Conservation (phyloP, 1,140 invertebrate genomes). For the Dendroctonus valens region DNA sequence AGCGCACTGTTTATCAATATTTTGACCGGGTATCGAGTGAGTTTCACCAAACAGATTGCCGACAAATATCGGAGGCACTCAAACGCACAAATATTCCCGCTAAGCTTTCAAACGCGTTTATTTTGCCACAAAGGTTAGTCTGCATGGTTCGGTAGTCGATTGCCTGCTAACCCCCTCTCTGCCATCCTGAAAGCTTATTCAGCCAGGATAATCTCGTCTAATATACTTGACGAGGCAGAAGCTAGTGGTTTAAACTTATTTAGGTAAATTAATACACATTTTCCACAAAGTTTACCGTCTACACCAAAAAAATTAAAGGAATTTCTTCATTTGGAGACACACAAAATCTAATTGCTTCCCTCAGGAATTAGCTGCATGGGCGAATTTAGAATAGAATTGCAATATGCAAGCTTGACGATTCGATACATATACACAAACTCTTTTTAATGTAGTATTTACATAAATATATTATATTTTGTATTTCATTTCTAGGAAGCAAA, state of each 20-base stretch:
- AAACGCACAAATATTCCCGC: slow-evolving; percentile 20
- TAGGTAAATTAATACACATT: not conserved
- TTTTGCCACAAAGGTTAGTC: slow-evolving; percentile 26
- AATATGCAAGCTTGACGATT: too few relatives aligned
- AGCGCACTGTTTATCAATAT: not conserved
- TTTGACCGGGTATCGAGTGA: not conserved
- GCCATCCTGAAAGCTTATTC: slow-evolving; percentile 20
- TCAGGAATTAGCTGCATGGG: too few relatives aligned
- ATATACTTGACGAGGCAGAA: slow-evolving; percentile 24
- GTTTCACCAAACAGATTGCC: slow-evolving; percentile 4
- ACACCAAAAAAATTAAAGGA: too few relatives aligned
- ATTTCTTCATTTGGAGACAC: too few relatives aligned
- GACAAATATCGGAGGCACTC: slow-evolving; percentile 1
- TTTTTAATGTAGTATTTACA: too few relatives aligned
- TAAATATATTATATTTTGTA: too few relatives aligned
- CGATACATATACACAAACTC: too few relatives aligned
- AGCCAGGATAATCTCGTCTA: slow-evolving; percentile 25
- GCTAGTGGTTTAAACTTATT: slow-evolving; percentile 3
- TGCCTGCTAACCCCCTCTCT: slow-evolving; percentile 11
- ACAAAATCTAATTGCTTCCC: too few relatives aligned
- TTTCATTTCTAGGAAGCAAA: too few relatives aligned
- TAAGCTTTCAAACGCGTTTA: slow-evolving; percentile 22
- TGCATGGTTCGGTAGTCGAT: slow-evolving; percentile 25
- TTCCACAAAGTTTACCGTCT: too few relatives aligned
- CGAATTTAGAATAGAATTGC: too few relatives aligned